Conservation (phyloP, 1,140 invertebrate genomes). For the Andrena cerasifolii region DNA sequence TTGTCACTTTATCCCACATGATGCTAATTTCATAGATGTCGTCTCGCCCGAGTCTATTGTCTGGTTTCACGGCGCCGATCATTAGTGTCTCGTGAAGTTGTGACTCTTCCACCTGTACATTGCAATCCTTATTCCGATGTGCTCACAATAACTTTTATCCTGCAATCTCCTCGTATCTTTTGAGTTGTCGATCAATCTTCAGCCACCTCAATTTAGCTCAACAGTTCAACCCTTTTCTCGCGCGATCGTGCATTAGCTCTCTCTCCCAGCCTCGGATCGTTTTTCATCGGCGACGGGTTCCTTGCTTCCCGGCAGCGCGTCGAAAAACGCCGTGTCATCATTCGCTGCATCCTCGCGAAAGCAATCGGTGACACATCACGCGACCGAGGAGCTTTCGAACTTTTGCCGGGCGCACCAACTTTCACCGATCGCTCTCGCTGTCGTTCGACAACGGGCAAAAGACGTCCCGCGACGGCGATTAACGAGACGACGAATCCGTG, state of each 20-base stretch:
- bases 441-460: slow-evolving; percentile 7
- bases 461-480: slow-evolving; percentile 58
- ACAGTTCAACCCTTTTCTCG: slow-evolving; percentile 18
- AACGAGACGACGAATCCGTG: slow-evolving; percentile 39
- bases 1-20: neutral
- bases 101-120: neutral
- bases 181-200: neutral
- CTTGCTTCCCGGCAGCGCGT: slow-evolving; percentile 19
- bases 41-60: neutral
- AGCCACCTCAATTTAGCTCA: neutral
- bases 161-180: neutral
- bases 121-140: neutral
- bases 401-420: slow-evolving; percentile 48
- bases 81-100: neutral
- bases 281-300: slow-evolving; percentile 56
- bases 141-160: neutral
- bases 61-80: too few species aligned
- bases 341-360: slow-evolving; percentile 26
- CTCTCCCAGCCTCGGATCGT: slow-evolving; percentile 43
- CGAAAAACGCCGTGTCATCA: slow-evolving; percentile 40
- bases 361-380: slow-evolving; percentile 53
- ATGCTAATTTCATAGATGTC: neutral
- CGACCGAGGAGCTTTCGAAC: slow-evolving; percentile 59
- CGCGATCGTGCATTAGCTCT: slow-evolving; percentile 48
- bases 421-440: slow-evolving; percentile 57